These are phyloP conservation scores for Andricus curvator DNA, from an alignment of 2,888 invertebrate genomes.

Conservation along the genomic window DNA sequence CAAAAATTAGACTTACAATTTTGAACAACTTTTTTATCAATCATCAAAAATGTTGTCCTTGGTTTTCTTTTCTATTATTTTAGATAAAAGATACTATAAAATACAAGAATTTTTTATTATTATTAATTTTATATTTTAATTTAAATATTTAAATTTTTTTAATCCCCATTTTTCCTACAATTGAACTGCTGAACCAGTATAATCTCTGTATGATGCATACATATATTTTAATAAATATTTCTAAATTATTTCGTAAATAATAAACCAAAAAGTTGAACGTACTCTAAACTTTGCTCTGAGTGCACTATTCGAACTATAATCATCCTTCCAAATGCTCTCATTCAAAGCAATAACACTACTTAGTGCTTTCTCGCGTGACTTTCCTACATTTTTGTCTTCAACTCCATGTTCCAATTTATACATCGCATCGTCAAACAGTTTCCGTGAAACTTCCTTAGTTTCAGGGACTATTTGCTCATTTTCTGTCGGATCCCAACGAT, in stretches of 20 bases:
- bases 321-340: slow-evolving; percentile 93
- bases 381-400: slow-evolving; percentile 87
- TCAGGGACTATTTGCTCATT: slow-evolving; percentile 96
- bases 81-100: no score
- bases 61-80: no score
- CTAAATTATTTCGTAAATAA: background rate
- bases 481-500: slow-evolving; percentile 97
- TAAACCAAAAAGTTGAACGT: slow-evolving; percentile 65
- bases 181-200: no score
- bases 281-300: slow-evolving; percentile 93
- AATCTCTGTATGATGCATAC: background rate
- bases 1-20: no score
- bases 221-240: background rate
- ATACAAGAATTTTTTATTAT: no score
- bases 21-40: no score
- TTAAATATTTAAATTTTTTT: no score
- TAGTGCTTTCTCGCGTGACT: slow-evolving; percentile 86
- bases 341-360: slow-evolving; percentile 88
- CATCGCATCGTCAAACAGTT: slow-evolving; percentile 98
- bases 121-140: no score
- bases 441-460: slow-evolving; percentile 93
- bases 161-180: no score
- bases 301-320: slow-evolving; percentile 93
- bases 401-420: slow-evolving; percentile 96
- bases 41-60: no score